Conservation (phyloP, 2,888 invertebrate genomes). For the Tanytarsus gracilentus region DNA sequence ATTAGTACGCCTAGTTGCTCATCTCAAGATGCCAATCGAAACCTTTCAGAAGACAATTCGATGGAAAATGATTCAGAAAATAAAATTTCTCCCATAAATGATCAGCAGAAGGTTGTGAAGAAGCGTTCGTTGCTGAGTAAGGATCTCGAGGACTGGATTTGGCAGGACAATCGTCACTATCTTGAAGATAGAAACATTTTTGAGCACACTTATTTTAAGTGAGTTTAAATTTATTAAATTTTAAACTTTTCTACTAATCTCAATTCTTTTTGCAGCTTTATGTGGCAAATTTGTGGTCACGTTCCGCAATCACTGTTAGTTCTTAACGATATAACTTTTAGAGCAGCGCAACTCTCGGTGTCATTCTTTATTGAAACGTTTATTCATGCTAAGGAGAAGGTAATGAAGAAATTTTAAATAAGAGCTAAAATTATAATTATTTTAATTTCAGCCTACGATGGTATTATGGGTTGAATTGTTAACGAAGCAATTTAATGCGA, state of each 20-base stretch:
- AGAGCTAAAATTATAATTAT: conserved; percentile 21
- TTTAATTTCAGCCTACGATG: conserved; percentile 69
- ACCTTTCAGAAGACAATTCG: not conserved
- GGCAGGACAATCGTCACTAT: conserved; percentile 95
- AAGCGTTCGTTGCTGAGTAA: conserved; percentile 38
- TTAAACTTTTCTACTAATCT: conserved; percentile 25
- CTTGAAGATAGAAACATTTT: conserved; percentile 92
- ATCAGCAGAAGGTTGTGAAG: not conserved
- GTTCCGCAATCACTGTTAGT: conserved; percentile 82
- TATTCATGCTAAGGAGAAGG: conserved; percentile 94
- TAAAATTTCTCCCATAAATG: not conserved
- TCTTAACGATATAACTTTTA: conserved; percentile 70
- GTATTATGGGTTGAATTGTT: conserved; percentile 92
- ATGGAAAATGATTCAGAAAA: conserved; percentile 30
- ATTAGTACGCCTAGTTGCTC: conserved; percentile 1
- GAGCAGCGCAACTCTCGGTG: conserved; percentile 79
- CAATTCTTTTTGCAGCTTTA: conserved; percentile 57
- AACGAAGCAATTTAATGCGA: conserved; percentile 89
- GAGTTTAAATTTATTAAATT: conserved; percentile 38
- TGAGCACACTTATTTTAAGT: conserved; percentile 92
- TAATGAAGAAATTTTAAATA: conserved; percentile 36
- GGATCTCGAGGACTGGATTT: conserved; percentile 90
- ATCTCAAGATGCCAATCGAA: not conserved
- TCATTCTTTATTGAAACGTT: conserved; percentile 95
- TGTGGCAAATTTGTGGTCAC: conserved; percentile 93